These are phyloP conservation scores for Sternotherus odoratus DNA, from an alignment of 2,797 vertebrate species.

Conservation along the genomic window DNA sequence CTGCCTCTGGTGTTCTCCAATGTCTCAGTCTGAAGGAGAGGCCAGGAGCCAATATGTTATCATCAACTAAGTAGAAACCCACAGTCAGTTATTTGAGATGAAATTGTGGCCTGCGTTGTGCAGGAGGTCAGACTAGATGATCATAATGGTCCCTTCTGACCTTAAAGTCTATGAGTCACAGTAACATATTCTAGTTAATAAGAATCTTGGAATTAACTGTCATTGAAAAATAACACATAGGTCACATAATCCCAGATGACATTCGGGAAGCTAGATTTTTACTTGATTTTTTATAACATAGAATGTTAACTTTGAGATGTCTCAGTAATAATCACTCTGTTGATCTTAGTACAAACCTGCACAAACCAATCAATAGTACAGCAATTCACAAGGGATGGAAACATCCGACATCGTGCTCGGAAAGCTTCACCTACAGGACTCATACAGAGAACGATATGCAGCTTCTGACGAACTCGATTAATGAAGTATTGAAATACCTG, in stretches of 20 bases:
- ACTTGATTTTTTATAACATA: not conserved
- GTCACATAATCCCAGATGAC: not conserved
- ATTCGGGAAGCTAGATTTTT: not conserved
- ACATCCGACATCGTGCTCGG: conserved; percentile 89
- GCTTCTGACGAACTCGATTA: conserved; percentile 86
- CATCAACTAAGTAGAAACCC: not conserved
- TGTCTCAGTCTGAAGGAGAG: not conserved
- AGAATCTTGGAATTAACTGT: not conserved
- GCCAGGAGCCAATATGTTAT: not conserved
- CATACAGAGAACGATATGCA: conserved; percentile 91
- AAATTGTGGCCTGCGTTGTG: no score
- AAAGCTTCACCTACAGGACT: conserved; percentile 90
- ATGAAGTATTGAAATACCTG: conserved; percentile 91
- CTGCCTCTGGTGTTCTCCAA: not conserved
- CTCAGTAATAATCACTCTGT: not conserved
- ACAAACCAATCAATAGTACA: conserved; percentile 92
- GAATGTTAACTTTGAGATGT: not conserved
- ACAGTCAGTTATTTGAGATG: not conserved
- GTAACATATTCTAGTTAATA: not conserved
- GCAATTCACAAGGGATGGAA: conserved; percentile 91
- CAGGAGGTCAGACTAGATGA: no score
- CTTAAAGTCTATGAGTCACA: no score
- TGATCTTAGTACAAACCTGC: conserved; percentile 78
- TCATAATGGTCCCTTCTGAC: no score
- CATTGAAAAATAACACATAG: not conserved